Conservation (phyloP, 2,888 invertebrate genomes). For the Stictocephala bisonia region DNA sequence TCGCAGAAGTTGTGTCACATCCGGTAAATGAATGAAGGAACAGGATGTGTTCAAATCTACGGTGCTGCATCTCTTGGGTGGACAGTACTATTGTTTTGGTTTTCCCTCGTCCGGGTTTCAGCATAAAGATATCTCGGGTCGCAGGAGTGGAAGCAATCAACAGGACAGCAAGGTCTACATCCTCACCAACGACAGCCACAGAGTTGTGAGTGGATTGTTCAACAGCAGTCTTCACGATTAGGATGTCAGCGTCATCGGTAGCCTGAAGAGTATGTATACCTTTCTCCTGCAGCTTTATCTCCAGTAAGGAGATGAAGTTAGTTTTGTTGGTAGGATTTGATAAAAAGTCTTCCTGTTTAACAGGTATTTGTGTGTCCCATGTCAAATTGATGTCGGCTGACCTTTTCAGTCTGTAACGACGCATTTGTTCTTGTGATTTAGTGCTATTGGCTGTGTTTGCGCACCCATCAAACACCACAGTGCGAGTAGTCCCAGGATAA, state of each 20-base stretch:
- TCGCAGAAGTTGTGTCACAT: not conserved
- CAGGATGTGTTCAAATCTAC: not conserved
- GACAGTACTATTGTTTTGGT: no score
- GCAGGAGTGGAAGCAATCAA: no score
- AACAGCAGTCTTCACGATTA: not conserved
- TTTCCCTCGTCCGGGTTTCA: no score
- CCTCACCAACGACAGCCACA: no score
- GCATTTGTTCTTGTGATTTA: not conserved
- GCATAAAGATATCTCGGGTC: no score
- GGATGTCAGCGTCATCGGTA: not conserved
- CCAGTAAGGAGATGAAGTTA: no score
- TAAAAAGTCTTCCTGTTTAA: conserved; percentile 57
- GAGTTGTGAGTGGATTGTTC: no score
- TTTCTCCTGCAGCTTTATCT: conserved; percentile 40
- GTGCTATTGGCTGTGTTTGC: no score
- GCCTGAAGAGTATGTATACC: not conserved
- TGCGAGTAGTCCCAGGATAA: conserved; percentile 51
- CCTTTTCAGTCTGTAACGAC: not conserved
- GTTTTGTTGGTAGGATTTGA: conserved; percentile 55
- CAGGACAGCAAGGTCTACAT: no score
- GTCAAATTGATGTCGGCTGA: conserved; percentile 53
- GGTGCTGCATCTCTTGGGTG: no score
- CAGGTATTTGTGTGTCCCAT: conserved; percentile 44
- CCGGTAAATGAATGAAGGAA: no score
- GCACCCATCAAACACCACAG: conserved; percentile 58